These are phyloP conservation scores for Paramacrobiotus metropolitanus DNA, from an alignment of 1,140 invertebrate species.

Conservation along the genomic window DNA sequence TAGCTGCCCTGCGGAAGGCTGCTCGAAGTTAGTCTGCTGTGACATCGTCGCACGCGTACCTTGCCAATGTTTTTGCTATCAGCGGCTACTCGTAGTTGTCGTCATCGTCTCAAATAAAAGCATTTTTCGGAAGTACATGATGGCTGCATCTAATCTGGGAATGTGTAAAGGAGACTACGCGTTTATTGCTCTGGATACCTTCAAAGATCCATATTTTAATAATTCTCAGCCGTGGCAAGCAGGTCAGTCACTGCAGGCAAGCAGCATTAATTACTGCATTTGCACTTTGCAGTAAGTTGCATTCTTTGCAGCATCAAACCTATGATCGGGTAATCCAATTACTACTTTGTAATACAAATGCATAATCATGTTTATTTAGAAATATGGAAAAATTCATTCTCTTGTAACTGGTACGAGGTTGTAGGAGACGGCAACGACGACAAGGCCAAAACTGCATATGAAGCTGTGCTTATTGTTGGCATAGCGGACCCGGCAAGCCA, in stretches of 20 bases:
- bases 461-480: too few species aligned
- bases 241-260: neutral
- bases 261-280: neutral
- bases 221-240: neutral
- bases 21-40: neutral
- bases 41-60: neutral
- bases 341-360: too few species aligned
- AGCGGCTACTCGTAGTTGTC: neutral
- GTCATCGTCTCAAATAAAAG: neutral
- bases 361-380: too few species aligned
- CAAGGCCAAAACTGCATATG: too few species aligned
- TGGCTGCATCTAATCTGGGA: neutral
- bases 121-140: neutral
- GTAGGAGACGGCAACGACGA: too few species aligned
- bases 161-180: neutral
- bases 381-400: too few species aligned
- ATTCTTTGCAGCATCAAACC: neutral
- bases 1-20: neutral
- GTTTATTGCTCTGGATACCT: neutral
- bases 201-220: neutral
- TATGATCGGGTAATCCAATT: neutral
- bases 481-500: too few species aligned
- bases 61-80: neutral
- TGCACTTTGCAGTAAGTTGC: neutral
- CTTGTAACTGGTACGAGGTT: too few species aligned